Evolutionary conservation across 2,888 invertebrate species (phyloP), one percentile per base, ranked within the genome.

Genomic region (Oscheius onirici): DNA sequence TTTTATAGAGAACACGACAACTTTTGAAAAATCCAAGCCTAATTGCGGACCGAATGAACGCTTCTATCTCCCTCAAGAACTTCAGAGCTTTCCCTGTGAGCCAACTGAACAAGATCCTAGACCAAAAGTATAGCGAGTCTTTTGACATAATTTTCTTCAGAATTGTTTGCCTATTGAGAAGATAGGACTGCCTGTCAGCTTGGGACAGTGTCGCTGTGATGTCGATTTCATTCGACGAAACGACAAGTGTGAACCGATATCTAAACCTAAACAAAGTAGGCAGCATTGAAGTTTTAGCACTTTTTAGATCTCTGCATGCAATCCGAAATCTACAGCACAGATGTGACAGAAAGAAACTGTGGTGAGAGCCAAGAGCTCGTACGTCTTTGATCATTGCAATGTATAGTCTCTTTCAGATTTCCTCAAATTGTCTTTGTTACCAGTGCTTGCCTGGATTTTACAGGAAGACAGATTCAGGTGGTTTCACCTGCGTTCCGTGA

Each of bases 351-450:
- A n/a, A n/a, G n/a, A n/a, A n/a, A n/a, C n/a, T n/a, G n/a, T n/a
- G n/a, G n/a, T n/a, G n/a, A n/a, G n/a, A n/a, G n/a, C n/a, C n/a
- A n/a, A n/a, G n/a, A n/a, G n/a, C n/a, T n/a, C n/a, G n/a, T n/a
- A n/a, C n/a, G n/a, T n/a, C n/a, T n/a, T n/a, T n/a, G n/a, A n/a
- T n/a, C n/a, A n/a, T n/a, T n/a, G n/a, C n/a, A n/a, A n/a, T n/a
- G n/a, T n/a, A n/a, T n/a, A n/a, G n/a, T n/a, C n/a, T n/a, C n/a
- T 34, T 40, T 58, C 3, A 58, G 58, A 20, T 41, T 8, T 58
- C 40, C 41, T 13, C 34, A 1, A 17, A 40, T 1, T 17, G 17
- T 17, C 28, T 17, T 58, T 34, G 58, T 3, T 58, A 41, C 17
- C 34, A 40, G 11, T 58, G 58, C 17, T 5, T n/a, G 11, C 40